A percentile compares a stretch with the other conserved stretches of the same genome.
These are phyloP conservation scores for Phyllostomus hastatus DNA, from an alignment of 2,113 vertebrate genomes.

Conservation along the genomic window DNA sequence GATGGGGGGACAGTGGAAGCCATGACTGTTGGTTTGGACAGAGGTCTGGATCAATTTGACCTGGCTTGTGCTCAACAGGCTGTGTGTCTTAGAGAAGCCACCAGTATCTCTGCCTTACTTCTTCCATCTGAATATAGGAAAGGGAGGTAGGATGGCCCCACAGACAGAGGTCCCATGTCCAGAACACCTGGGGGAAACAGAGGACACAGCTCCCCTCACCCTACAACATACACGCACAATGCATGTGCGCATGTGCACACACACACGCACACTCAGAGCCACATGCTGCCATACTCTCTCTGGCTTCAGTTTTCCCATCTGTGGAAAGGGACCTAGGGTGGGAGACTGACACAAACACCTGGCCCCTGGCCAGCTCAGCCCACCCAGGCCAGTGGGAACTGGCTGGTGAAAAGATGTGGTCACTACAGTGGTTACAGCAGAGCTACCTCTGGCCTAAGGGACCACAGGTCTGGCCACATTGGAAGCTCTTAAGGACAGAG, in stretches of 20 bases:
- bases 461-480: background rate
- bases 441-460: background rate
- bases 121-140: background rate
- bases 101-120: background rate
- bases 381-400: background rate
- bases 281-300: background rate
- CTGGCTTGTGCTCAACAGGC: background rate
- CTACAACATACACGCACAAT: background rate
- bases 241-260: no score
- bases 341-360: background rate
- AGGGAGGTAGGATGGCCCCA: background rate
- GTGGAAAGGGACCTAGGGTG: background rate
- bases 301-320: background rate
- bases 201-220: background rate
- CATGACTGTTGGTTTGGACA: background rate
- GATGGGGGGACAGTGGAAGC: background rate
- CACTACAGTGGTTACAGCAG: no score
- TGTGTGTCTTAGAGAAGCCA: background rate
- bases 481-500: background rate
- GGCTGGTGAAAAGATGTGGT: background rate
- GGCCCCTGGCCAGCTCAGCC: background rate
- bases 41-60: background rate
- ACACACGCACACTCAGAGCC: background rate
- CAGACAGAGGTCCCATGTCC: background rate
- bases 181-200: background rate